A percentile compares a stretch with the other conserved stretches of the same genome.
phyloP scores from a whole-genome alignment of 2,113 vertebrate species.

The Sisor rabdophorus region DNA sequence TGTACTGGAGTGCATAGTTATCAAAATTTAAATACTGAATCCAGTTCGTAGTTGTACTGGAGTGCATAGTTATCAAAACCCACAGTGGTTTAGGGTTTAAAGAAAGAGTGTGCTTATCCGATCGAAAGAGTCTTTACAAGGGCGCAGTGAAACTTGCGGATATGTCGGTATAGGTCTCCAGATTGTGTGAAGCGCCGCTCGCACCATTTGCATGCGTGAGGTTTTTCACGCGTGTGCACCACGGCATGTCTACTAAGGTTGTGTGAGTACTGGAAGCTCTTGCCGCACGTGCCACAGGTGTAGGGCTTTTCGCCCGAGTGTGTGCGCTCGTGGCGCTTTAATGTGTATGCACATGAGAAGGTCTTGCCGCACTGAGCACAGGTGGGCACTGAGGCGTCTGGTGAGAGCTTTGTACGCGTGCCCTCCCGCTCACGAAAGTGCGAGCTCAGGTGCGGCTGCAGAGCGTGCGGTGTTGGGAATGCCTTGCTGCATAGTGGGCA shows the following conservation, averaged over 20 bases:
- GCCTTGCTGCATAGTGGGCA: slow-evolving; percentile 94
- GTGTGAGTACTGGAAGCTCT: slow-evolving; percentile 98
- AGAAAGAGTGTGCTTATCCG: slow-evolving; percentile 57
- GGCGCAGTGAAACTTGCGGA: slow-evolving; percentile 98
- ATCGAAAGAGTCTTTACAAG: slow-evolving; percentile 84
- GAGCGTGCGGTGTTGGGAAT: slow-evolving; percentile 84
- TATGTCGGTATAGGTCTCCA: slow-evolving; percentile 94
- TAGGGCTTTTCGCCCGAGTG: slow-evolving; percentile 98
- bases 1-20: slow-evolving; percentile 54
- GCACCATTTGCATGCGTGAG: slow-evolving; percentile 97
- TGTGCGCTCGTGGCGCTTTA: slow-evolving; percentile 94
- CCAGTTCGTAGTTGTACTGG: background rate
- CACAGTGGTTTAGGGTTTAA: background rate
- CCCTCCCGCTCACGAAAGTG: slow-evolving; percentile 91
- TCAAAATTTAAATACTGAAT: slow-evolving; percentile 19
- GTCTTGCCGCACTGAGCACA: slow-evolving; percentile 96
- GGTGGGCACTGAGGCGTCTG: slow-evolving; percentile 84
- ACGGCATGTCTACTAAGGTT: slow-evolving; percentile 96
- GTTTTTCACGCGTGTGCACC: slow-evolving; percentile 95
- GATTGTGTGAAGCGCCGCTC: slow-evolving; percentile 97
- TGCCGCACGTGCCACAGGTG: slow-evolving; percentile 91
- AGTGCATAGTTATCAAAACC: background rate
- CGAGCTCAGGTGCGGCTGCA: slow-evolving; percentile 91
- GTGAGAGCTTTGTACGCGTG: slow-evolving; percentile 78
- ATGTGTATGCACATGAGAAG: slow-evolving; percentile 96